phyloP scores from a whole-genome alignment of 1,140 invertebrate genomes.

The Cylas formicarius region DNA sequence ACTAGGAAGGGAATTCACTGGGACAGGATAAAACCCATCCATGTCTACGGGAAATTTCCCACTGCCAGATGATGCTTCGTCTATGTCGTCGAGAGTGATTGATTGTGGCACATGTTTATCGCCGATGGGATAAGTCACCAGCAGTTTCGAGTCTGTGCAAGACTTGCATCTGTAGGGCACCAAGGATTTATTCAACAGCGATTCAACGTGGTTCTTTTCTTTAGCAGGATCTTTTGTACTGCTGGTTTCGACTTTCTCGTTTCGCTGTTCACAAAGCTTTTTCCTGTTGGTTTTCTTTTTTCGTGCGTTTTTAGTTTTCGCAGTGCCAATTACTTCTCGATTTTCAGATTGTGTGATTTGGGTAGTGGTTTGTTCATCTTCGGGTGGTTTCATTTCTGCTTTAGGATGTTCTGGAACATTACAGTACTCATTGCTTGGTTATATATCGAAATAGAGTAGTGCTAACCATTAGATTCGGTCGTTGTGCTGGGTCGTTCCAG shows the following conservation, averaged over 20 bases:
- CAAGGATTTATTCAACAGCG: conserved; percentile 11
- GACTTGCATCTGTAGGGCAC: conserved; percentile 9
- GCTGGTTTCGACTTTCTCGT: not conserved
- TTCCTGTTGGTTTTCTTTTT: not conserved
- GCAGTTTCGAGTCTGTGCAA: conserved; percentile 3
- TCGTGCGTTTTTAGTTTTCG: not conserved
- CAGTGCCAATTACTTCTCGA: too few species aligned
- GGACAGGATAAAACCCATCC: too few species aligned
- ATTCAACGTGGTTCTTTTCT: conserved; percentile 3
- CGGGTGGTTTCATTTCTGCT: not conserved
- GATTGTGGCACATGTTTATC: conserved; percentile 2
- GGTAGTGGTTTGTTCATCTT: not conserved
- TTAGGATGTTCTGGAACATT: not conserved
- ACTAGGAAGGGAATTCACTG: too few species aligned
- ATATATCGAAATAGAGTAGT: not conserved
- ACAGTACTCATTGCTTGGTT: not conserved
- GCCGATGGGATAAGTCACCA: conserved; percentile 10
- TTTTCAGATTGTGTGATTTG: too few species aligned
- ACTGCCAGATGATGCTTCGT: too few species aligned
- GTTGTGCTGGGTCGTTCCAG: not conserved
- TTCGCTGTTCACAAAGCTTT: not conserved
- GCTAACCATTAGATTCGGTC: not conserved
- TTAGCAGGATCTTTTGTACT: not conserved
- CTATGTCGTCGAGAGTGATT: conserved; percentile 5
- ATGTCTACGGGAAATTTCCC: too few species aligned